Evolutionary conservation across 2,797 vertebrate genomes (phyloP).

Genomic region (Catostomus latipinnis): DNA sequence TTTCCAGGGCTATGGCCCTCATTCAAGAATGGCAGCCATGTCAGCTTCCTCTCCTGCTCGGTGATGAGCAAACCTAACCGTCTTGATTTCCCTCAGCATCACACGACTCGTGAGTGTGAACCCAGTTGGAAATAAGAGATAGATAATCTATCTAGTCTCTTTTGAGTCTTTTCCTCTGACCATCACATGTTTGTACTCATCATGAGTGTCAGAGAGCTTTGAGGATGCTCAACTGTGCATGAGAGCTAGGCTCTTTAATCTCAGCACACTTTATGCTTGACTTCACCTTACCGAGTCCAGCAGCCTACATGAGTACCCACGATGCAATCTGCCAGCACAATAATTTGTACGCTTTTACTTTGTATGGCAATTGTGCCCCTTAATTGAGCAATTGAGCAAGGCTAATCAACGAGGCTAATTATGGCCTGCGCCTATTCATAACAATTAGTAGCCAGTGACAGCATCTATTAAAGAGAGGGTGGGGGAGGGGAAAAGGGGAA

Average conservation of each 20-base stretch:
- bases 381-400: slow-evolving; percentile 88
- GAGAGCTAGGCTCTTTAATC: slow-evolving; percentile 37
- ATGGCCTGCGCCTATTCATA: slow-evolving; percentile 86
- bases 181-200: slow-evolving; percentile 9
- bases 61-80: slow-evolving; percentile 63
- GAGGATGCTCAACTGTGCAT: slow-evolving; percentile 32
- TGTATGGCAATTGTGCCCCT: slow-evolving; percentile 80
- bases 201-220: slow-evolving; percentile 13
- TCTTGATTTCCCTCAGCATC: slow-evolving; percentile 36
- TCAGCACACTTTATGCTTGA: slow-evolving; percentile 46
- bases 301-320: slow-evolving; percentile 40
- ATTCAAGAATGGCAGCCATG: slow-evolving; percentile 64
- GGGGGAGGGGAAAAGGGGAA: slow-evolving; percentile 63
- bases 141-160: slow-evolving; percentile 14
- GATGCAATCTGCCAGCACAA: slow-evolving; percentile 57
- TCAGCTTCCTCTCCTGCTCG: slow-evolving; percentile 72
- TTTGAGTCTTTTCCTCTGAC: slow-evolving; percentile 24
- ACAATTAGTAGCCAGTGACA: slow-evolving; percentile 85
- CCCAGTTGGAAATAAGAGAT: slow-evolving; percentile 25
- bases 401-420: slow-evolving; percentile 89
- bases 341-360: slow-evolving; percentile 79
- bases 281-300: slow-evolving; percentile 36
- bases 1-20: slow-evolving; percentile 53
- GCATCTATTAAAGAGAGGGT: slow-evolving; percentile 80
- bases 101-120: slow-evolving; percentile 29